These are phyloP conservation scores for Iphiclides podalirius DNA, from an alignment of 2,888 invertebrate species.

Conservation along the genomic window DNA sequence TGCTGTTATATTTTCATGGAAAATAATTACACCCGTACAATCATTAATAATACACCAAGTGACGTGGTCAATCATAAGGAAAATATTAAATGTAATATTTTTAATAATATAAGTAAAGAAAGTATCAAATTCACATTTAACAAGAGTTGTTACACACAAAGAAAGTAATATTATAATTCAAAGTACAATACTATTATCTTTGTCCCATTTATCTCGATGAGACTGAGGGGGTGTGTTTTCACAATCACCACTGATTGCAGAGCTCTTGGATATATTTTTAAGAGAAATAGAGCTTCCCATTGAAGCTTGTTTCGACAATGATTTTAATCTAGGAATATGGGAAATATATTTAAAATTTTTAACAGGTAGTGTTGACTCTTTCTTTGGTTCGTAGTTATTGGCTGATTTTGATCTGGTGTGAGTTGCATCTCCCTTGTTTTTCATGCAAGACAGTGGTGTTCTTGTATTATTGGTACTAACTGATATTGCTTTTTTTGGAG, in stretches of 20 bases:
- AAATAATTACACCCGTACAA: no score
- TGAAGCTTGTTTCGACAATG: conserved; percentile 46
- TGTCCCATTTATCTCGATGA: conserved; percentile 72
- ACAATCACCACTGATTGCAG: conserved; percentile 59
- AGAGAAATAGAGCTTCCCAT: conserved; percentile 58
- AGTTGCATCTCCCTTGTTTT: conserved; percentile 60
- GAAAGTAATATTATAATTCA: conserved; percentile 32
- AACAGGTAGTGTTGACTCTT: conserved; percentile 35
- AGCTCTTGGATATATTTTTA: conserved; percentile 54
- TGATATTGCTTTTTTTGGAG: conserved; percentile 62
- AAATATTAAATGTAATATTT: conserved; percentile 5
- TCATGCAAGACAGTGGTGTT: conserved; percentile 75
- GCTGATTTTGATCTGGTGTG: conserved; percentile 69
- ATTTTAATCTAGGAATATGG: conserved; percentile 69
- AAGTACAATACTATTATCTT: conserved; percentile 72
- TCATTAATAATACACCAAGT: no score
- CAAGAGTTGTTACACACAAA: background rate
- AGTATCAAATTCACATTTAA: conserved; percentile 9
- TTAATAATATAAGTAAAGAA: conserved; percentile 4
- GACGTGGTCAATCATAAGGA: background rate
- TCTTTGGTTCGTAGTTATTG: conserved; percentile 59
- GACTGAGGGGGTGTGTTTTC: conserved; percentile 75
- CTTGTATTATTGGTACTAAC: conserved; percentile 55
- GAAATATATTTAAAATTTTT: conserved; percentile 53
- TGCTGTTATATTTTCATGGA: no score